Evolutionary conservation across 2,113 vertebrate species (phyloP).

Genomic region (Forbesichthys papilliferus): DNA sequence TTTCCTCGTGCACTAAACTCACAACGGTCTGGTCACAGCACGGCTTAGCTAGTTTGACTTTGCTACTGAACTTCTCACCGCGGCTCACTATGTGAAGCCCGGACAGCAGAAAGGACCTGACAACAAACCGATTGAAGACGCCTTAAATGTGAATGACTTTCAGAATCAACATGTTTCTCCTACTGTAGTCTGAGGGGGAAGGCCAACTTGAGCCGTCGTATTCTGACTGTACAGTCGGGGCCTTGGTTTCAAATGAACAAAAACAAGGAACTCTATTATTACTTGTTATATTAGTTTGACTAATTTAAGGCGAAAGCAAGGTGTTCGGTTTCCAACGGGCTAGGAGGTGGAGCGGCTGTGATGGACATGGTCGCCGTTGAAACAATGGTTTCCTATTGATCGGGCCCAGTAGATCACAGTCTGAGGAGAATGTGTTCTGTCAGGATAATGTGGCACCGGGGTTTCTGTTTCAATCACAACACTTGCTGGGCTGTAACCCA

Average conservation of each 20-base stretch:
- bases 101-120: not conserved
- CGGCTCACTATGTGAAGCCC: not conserved
- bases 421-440: constrained; percentile 70
- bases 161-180: not conserved
- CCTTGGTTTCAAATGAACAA: constrained; percentile 48
- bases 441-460: constrained; percentile 68
- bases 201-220: constrained; percentile 1
- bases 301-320: constrained; percentile 68
- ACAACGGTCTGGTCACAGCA: not conserved
- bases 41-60: not conserved
- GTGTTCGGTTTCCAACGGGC: constrained; percentile 64
- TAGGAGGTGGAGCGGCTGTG: constrained; percentile 52
- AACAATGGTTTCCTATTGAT: constrained; percentile 72
- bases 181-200: constrained; percentile 7
- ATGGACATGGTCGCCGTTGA: constrained; percentile 60
- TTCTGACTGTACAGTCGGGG: constrained; percentile 16
- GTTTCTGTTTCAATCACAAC: constrained; percentile 76
- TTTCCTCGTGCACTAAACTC: constrained; percentile 12
- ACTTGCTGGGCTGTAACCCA: constrained; percentile 67
- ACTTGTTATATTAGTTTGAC: constrained; percentile 54
- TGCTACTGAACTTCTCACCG: not conserved
- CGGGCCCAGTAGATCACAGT: constrained; percentile 66
- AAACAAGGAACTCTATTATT: constrained; percentile 57
- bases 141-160: too few relatives aligned
- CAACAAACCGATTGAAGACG: not conserved